phyloP scores from a whole-genome alignment of 2,888 invertebrate genomes.

The Polydesmus complanatus region DNA sequence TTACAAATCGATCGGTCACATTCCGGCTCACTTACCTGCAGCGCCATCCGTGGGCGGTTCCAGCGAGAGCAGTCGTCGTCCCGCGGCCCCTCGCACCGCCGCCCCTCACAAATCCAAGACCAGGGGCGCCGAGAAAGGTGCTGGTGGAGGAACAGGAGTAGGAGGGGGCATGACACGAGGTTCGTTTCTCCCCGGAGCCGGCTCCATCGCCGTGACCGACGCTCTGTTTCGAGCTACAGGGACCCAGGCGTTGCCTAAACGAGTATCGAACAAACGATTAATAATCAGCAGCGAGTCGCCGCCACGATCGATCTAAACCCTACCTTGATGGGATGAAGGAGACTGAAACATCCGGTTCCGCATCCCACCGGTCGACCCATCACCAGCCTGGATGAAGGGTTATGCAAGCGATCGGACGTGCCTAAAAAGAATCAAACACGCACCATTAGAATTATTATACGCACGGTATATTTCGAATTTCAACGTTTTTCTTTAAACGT shows the following conservation, averaged over 20 bases:
- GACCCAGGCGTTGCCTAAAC: neutral
- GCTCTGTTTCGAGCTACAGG: neutral
- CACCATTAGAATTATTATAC: neutral
- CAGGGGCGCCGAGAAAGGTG: too few species aligned
- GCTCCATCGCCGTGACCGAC: neutral
- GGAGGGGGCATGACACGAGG: neutral
- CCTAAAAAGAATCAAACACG: slow-evolving; percentile 37
- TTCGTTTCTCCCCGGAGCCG: slow-evolving; percentile 3
- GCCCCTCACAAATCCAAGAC: neutral
- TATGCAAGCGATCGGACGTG: slow-evolving; percentile 56
- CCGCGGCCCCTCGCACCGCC: neutral
- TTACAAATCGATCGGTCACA: slow-evolving; percentile 57
- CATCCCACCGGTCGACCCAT: slow-evolving; percentile 64
- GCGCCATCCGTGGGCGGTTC: neutral
- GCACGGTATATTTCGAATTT: neutral
- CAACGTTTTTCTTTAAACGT: too few species aligned
- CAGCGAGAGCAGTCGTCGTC: neutral
- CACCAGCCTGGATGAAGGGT: slow-evolving; percentile 77
- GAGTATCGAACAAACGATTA: too few species aligned
- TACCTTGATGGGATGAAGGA: neutral
- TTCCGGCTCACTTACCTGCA: slow-evolving; percentile 26
- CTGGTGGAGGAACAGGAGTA: neutral
- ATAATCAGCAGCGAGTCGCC: neutral
- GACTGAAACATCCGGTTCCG: slow-evolving; percentile 54
- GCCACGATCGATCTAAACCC: too few species aligned